Conservation (phyloP, 2,797 vertebrate genomes). For the Atherinosoma microstoma region DNA sequence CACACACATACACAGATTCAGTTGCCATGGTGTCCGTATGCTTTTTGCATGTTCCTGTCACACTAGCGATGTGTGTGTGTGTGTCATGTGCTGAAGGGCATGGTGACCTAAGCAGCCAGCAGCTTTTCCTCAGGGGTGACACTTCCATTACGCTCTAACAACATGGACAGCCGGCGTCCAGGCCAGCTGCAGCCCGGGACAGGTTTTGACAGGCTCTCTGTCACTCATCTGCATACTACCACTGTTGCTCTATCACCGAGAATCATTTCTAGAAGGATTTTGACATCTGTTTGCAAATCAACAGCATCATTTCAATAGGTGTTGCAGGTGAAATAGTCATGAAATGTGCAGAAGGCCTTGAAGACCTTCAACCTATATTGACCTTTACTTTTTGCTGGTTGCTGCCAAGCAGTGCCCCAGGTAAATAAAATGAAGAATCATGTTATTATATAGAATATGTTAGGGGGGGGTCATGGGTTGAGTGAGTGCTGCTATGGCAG, state of each 20-base stretch:
- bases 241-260: slow-evolving; percentile 15
- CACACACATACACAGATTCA: slow-evolving; percentile 28
- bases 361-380: slow-evolving; percentile 56
- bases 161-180: slow-evolving; percentile 54
- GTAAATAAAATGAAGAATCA: slow-evolving; percentile 67
- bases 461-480: slow-evolving; percentile 1
- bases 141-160: slow-evolving; percentile 73
- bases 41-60: slow-evolving; percentile 74
- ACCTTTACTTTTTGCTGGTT: slow-evolving; percentile 48
- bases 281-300: slow-evolving; percentile 56
- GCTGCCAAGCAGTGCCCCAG: slow-evolving; percentile 57
- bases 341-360: slow-evolving; percentile 60
- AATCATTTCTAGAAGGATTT: slow-evolving; percentile 45
- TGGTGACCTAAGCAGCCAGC: slow-evolving; percentile 65
- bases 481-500: slow-evolving; percentile 26
- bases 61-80: slow-evolving; percentile 29
- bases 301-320: slow-evolving; percentile 48
- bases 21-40: slow-evolving; percentile 67
- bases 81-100: slow-evolving; percentile 73
- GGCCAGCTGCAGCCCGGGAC: slow-evolving; percentile 49
- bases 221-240: slow-evolving; percentile 45
- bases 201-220: slow-evolving; percentile 46
- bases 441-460: slow-evolving; percentile 61
- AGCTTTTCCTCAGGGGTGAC: slow-evolving; percentile 70
- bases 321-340: slow-evolving; percentile 56